Evolutionary conservation across 2,113 vertebrate genomes (phyloP), one percentile per base, ranked within the genome.

Genomic region (Halcyon malimbica): DNA sequence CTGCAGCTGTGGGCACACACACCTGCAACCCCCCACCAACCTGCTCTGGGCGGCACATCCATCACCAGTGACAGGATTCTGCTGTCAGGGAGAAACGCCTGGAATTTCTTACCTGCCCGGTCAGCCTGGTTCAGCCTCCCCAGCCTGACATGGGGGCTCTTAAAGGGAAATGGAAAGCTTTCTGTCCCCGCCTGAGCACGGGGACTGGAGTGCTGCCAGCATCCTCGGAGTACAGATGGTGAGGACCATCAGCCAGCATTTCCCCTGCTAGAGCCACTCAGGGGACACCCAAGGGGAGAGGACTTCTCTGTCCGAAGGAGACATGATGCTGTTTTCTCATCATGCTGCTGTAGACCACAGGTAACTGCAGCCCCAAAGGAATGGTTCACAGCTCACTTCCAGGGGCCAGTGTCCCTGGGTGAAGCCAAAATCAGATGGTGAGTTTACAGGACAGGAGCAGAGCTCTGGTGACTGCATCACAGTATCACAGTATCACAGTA

Each of bases 81-180:
- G 13, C 68, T 96, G 80, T 87, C 94, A 86, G 10, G 11, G 44
- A 89, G 77, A 89, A 85, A 85, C 0, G 60, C 69, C 33, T 87
- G 95, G 96, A 96, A 97, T 97, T 25, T 11, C 56, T 68, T 42
- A 93, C 90, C 65, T 94, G 87, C 75, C 69, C 1, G 0, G 25
- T 23, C 70, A 86, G 77, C 83, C 84, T 74, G 29, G 39, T 10
- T 57, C 83, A 87, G 71, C 84, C 54, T 83, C 37, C 44, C 24
- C 20, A 35, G 29, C 31, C 41, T 4, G 0, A 16, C 73, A 12
- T 0, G 0, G 11, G 50, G 50, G 19, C 4, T 88, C 71, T 71
- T 77, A 64, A 78, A 92, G 79, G 74, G 56, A 67, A 93, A 83
- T 4, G 26, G 42, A 5, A 75, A 51, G 5, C 21, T 44, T 89